Percentiles rank a stretch among this genome's conserved stretches.
These are phyloP conservation scores for Aplocera efformata DNA, from an alignment of 2,888 invertebrate species.

Conservation along the genomic window DNA sequence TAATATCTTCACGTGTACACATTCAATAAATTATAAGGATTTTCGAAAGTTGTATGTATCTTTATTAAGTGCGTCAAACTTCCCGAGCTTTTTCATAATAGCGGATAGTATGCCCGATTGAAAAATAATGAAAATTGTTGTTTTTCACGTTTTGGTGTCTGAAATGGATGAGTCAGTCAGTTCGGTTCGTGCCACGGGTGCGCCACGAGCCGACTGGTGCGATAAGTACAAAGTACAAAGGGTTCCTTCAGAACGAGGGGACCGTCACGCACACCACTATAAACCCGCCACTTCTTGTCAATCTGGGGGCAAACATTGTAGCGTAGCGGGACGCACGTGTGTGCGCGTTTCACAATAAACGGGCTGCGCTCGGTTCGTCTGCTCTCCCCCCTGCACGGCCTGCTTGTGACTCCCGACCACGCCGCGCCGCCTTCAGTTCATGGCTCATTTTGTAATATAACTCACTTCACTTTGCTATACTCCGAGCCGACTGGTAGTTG, in stretches of 20 bases:
- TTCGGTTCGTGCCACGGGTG: conserved; percentile 12
- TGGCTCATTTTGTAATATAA: conserved; percentile 55
- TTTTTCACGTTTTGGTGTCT: not conserved
- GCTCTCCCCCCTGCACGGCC: conserved; percentile 12
- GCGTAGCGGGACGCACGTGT: conserved; percentile 47
- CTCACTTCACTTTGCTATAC: conserved; percentile 50
- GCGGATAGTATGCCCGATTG: too few species aligned
- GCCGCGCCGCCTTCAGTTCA: too few species aligned
- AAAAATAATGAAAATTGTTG: too few species aligned
- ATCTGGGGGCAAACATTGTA: conserved; percentile 37
- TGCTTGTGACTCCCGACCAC: too few species aligned
- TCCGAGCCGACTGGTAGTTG: conserved; percentile 47
- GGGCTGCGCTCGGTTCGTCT: conserved; percentile 29
- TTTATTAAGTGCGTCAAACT: too few species aligned
- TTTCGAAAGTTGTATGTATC: too few species aligned
- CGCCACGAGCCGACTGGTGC: conserved; percentile 19
- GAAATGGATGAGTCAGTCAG: conserved; percentile 21
- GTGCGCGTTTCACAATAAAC: conserved; percentile 50
- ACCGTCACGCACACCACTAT: conserved; percentile 45
- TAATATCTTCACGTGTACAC: too few species aligned
- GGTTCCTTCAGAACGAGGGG: conserved; percentile 36
- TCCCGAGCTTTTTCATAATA: too few species aligned
- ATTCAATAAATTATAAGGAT: too few species aligned
- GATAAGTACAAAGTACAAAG: conserved; percentile 14
- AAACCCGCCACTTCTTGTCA: conserved; percentile 27